phyloP scores from a whole-genome alignment of 2,888 invertebrate species.

The Didymodactylos carnosus region DNA sequence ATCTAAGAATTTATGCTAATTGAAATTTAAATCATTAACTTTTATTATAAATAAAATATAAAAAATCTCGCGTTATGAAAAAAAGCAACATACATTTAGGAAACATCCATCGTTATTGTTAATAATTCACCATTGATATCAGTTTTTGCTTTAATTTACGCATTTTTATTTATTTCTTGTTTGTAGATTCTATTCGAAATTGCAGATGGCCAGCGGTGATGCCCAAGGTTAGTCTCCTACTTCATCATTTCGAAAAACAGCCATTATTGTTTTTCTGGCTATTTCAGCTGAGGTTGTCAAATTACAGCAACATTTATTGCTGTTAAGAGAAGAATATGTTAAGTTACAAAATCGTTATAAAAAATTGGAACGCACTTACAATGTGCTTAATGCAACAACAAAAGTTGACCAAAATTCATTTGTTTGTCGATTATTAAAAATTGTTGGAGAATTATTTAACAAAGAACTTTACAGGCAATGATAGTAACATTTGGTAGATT shows the following conservation, averaged over 20 bases:
- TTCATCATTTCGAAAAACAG: not conserved
- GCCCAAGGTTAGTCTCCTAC: not conserved
- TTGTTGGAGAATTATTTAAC: slow-evolving; percentile 59
- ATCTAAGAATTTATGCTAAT: too few species aligned
- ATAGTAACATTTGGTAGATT: not conserved
- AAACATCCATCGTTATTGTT: too few species aligned
- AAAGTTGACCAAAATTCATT: slow-evolving; percentile 37
- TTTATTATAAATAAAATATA: too few species aligned
- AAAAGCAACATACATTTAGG: too few species aligned
- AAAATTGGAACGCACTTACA: slow-evolving; percentile 64
- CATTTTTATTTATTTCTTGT: too few species aligned
- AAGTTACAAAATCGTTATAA: slow-evolving; percentile 61
- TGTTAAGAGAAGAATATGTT: slow-evolving; percentile 71
- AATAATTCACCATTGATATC: too few species aligned
- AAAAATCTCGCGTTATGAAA: too few species aligned
- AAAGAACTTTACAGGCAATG: slow-evolving; percentile 42
- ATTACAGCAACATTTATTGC: slow-evolving; percentile 57
- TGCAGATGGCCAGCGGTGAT: not conserved
- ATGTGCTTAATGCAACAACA: slow-evolving; percentile 46
- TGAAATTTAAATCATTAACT: too few species aligned
- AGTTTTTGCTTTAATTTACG: too few species aligned
- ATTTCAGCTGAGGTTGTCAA: slow-evolving; percentile 34
- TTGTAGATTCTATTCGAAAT: too few species aligned
- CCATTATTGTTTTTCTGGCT: not conserved
- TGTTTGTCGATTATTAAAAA: slow-evolving; percentile 58